phyloP scores from a whole-genome alignment of 2,797 vertebrate species.

The Spea hammondii region DNA sequence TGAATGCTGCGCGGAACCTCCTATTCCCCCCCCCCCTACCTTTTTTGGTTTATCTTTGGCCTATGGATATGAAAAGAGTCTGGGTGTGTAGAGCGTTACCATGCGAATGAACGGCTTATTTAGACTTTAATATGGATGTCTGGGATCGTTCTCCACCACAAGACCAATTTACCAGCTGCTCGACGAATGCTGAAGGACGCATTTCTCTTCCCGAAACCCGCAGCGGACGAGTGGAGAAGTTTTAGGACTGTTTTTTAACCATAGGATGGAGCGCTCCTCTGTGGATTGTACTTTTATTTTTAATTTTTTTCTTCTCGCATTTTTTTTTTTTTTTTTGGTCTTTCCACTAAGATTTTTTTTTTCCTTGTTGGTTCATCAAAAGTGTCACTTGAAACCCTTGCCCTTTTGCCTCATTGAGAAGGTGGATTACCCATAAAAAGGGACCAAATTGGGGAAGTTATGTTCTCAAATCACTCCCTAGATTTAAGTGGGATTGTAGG shows the following conservation, averaged over 20 bases:
- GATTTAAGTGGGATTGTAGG: conserved; percentile 99
- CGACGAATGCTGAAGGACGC: conserved; percentile 49
- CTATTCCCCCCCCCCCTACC: background rate
- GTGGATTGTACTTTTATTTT: conserved; percentile 50
- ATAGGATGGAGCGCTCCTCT: conserved; percentile 17
- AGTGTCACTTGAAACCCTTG: conserved; percentile 78
- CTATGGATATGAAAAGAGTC: conserved; percentile 71
- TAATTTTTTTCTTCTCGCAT: conserved; percentile 53
- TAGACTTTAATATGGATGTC: conserved; percentile 50
- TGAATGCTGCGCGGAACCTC: background rate
- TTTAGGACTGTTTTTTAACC: conserved; percentile 60
- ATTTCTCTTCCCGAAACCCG: conserved; percentile 4
- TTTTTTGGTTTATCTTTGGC: conserved; percentile 26
- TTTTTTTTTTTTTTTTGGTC: conserved; percentile 58
- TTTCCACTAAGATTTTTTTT: conserved; percentile 70
- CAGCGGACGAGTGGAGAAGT: conserved; percentile 59
- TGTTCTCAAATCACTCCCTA: conserved; percentile 99
- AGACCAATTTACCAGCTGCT: conserved; percentile 66
- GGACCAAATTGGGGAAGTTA: conserved; percentile 86
- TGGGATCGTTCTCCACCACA: conserved; percentile 57
- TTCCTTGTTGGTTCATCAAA: conserved; percentile 74
- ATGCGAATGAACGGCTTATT: conserved; percentile 57
- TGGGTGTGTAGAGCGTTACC: conserved; percentile 70
- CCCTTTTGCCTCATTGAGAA: conserved; percentile 72
- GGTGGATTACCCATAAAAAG: conserved; percentile 82